phyloP scores from a whole-genome alignment of 2,113 vertebrate species.

The Leptobrachium ailaonicum region DNA sequence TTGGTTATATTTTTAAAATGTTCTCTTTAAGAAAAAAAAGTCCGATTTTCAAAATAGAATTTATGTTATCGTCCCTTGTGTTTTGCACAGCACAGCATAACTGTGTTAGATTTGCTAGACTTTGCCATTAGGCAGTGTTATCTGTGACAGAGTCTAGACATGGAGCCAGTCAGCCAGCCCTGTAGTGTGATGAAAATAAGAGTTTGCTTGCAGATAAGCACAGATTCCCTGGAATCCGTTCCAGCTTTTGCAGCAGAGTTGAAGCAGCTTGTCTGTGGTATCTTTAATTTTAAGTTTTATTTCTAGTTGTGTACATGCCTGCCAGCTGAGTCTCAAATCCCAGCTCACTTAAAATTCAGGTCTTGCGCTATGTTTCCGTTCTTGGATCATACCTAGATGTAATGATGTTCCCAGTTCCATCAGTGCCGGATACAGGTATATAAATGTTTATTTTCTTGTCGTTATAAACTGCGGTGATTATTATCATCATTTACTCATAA shows the following conservation, averaged over 20 bases:
- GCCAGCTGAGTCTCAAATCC: slow-evolving; percentile 31
- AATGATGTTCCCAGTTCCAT: background rate
- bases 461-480: background rate
- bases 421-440: background rate
- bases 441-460: slow-evolving; percentile 1
- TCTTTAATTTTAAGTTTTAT: slow-evolving; percentile 27
- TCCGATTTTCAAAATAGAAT: background rate
- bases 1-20: background rate
- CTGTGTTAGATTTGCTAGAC: background rate
- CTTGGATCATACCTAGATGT: slow-evolving; percentile 26
- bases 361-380: slow-evolving; percentile 13
- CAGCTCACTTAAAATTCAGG: slow-evolving; percentile 37
- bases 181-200: background rate
- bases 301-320: slow-evolving; percentile 31
- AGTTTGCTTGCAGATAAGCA: background rate
- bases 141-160: slow-evolving; percentile 5
- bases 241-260: slow-evolving; percentile 8
- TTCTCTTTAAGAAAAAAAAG: background rate
- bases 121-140: background rate
- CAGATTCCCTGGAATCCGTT: background rate
- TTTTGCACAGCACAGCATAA: background rate
- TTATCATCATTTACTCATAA: no score
- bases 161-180: background rate
- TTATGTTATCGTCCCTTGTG: background rate
- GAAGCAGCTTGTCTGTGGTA: slow-evolving; percentile 14